Percentiles rank a stretch among this genome's conserved stretches.
Evolutionary conservation across 1,140 invertebrate genomes (phyloP).

Genomic region (Uloborus diversus): DNA sequence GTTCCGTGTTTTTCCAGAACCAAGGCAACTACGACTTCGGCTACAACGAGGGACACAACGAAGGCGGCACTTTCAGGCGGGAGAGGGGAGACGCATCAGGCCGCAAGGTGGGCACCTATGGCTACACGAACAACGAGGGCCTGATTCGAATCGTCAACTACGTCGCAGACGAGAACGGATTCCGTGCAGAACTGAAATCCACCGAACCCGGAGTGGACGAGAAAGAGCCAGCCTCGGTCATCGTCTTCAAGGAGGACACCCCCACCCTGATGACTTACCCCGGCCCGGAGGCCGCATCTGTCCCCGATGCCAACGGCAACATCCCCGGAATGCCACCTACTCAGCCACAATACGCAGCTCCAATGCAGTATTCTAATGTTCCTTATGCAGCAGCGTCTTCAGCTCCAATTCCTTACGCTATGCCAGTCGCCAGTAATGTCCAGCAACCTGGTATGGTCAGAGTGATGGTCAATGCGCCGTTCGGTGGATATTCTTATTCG

Average conservation of each 20-base stretch:
- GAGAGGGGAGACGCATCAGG: constrained; percentile 60
- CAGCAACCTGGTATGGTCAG: constrained; percentile 2
- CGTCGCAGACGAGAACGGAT: constrained; percentile 59
- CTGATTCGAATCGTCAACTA: constrained; percentile 62
- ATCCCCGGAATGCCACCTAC: constrained; percentile 10
- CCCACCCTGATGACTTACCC: constrained; percentile 56
- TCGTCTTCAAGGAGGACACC: constrained; percentile 59
- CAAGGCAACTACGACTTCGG: constrained; percentile 60
- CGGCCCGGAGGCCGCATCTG: constrained; percentile 34
- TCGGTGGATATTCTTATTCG: constrained; percentile 11
- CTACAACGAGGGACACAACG: constrained; percentile 61
- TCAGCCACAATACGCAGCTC: not conserved
- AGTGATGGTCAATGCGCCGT: not conserved
- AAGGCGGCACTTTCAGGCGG: constrained; percentile 60
- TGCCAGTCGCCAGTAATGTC: not conserved
- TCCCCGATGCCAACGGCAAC: constrained; percentile 38
- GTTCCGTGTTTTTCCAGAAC: too few species aligned
- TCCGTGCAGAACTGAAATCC: constrained; percentile 58
- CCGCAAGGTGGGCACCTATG: constrained; percentile 60
- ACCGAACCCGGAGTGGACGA: constrained; percentile 61
- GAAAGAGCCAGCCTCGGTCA: constrained; percentile 58
- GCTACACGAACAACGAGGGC: constrained; percentile 61
- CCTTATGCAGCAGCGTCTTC: constrained; percentile 15
- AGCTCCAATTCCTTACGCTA: constrained; percentile 13
- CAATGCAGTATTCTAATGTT: not conserved